A percentile compares a stretch with the other conserved stretches of the same genome.
Evolutionary conservation across 2,113 vertebrate genomes (phyloP).

Genomic region (Gila orcuttii): DNA sequence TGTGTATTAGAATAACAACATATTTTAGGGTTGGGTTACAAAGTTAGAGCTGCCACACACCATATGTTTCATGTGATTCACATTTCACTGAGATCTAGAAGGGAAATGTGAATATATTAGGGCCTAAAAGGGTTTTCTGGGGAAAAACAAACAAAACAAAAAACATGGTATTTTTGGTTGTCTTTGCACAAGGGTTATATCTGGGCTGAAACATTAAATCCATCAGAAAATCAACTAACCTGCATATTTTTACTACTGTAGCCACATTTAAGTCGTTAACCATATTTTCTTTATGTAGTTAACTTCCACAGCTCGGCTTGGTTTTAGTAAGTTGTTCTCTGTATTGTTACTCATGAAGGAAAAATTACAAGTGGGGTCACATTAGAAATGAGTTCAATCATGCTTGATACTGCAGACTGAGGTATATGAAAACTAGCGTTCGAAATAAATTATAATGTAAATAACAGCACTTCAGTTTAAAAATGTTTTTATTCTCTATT

Average conservation of each 20-base stretch:
- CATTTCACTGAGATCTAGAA: not conserved
- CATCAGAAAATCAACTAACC: not conserved
- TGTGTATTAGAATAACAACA: not conserved
- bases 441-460: slow-evolving; percentile 18
- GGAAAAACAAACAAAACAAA: not conserved
- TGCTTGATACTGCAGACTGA: slow-evolving; percentile 4
- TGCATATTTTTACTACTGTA: slow-evolving; percentile 49
- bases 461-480: slow-evolving; percentile 26
- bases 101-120: not conserved
- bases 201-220: slow-evolving; percentile 5
- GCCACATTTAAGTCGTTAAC: not conserved
- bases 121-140: not conserved
- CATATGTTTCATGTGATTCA: not conserved
- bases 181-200: slow-evolving; percentile 45
- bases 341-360: not conserved
- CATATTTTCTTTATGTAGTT: slow-evolving; percentile 1
- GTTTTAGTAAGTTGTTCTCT: slow-evolving; percentile 6
- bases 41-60: not conserved
- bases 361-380: not conserved
- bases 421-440: slow-evolving; percentile 4
- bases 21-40: not conserved
- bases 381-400: slow-evolving; percentile 3
- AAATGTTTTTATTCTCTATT: not conserved
- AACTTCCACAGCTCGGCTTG: slow-evolving; percentile 9
- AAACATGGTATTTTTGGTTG: slow-evolving; percentile 31